Evolutionary conservation across 2,113 vertebrate species (phyloP).

Genomic region (Symphodus melops): DNA sequence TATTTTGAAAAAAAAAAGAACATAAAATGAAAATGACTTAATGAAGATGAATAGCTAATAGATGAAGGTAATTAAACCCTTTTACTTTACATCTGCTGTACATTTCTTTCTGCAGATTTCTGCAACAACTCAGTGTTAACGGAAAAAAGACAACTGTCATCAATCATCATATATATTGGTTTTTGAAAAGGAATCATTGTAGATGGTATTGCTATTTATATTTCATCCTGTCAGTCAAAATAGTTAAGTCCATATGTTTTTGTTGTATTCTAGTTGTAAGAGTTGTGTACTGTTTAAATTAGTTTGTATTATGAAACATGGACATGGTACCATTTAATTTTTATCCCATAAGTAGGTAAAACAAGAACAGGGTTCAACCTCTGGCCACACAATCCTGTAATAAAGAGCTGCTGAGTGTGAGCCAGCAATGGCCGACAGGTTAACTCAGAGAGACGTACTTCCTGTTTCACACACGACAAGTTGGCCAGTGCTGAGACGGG

Average conservation of each 20-base stretch:
- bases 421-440: slow-evolving; percentile 50
- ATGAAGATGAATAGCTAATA: too few species aligned
- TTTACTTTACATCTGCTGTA: too few species aligned
- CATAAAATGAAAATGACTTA: too few species aligned
- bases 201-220: not conserved
- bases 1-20: too few species aligned
- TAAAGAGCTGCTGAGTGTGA: slow-evolving; percentile 18
- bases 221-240: not conserved
- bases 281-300: not conserved
- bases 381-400: slow-evolving; percentile 34
- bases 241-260: not conserved
- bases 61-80: too few species aligned
- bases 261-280: not conserved
- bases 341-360: slow-evolving; percentile 11
- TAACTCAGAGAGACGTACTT: slow-evolving; percentile 54
- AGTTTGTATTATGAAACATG: not conserved
- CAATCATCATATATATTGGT: too few species aligned
- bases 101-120: too few species aligned
- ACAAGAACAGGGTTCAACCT: slow-evolving; percentile 32
- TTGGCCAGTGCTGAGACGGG: slow-evolving; percentile 61
- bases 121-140: too few species aligned
- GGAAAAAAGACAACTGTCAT: too few species aligned
- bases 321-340: slow-evolving; percentile 19
- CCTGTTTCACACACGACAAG: slow-evolving; percentile 58
- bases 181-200: not conserved